Base-by-base conservation (phyloP, 1,140 invertebrate genomes). In the Ooceraea biroi region DNA sequence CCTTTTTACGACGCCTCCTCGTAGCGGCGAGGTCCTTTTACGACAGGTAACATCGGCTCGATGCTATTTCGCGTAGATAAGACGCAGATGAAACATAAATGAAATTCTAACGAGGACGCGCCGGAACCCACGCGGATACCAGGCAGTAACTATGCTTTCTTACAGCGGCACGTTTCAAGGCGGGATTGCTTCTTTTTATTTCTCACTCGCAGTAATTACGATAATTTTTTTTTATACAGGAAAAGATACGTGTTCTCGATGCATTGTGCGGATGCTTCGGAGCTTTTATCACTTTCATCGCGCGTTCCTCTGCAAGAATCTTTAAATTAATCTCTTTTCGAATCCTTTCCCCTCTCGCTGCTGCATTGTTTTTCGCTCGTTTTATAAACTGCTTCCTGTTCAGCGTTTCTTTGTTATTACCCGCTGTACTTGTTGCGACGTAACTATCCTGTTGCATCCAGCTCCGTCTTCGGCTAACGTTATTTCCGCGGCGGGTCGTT, bases 31-130 rank as follows among this genome's bases (percentile, higher is more conserved):
- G 74, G 44, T 19, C 65, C n/a, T 58, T 78, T 71, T 71, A 80
- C 76, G 50, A 71, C 17, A 58, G 27, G 7, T 46, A 57, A 44
- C 65, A n/a, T 25, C 48, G 57, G 19, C 30, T 19, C 61, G 30
- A 44, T 30, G 76, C 44, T 57, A 46, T 19, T 46, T 57, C 50
- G 36, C 65, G 25, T 17, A 57, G 50, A 80, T 57, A 80, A 44
- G 50, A 80, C 50, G 63, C 65, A 44, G 25, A 80, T 80, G 76
- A 57, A 58, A 44, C 48, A 44, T 66, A 69, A 78, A 80, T 80
- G 76, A 80, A 80, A 80, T 80, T 71, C 76, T 58, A 71, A 78
- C 65, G 50, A 57, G 61, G 48, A 25, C 25, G 36, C 36, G 44
- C 76, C 17, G 8, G 60, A 25, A 14, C 3, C 1, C 8, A 4